Evolutionary conservation across 2,113 vertebrate species (phyloP), one percentile per base, ranked within the genome.

Genomic region (Trogon melanurus): DNA sequence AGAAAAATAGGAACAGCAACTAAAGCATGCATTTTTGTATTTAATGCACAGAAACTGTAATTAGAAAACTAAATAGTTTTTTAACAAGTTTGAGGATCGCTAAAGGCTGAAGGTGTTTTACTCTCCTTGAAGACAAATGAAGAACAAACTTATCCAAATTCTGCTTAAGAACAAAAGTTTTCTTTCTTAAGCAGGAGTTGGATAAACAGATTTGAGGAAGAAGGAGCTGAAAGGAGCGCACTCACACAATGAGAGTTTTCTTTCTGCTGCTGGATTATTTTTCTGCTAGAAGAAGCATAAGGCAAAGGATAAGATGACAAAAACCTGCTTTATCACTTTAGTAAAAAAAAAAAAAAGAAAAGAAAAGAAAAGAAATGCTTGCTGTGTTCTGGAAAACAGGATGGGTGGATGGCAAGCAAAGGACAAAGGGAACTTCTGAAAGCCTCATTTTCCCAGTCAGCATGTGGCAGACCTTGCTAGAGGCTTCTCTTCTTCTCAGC

Each of bases 401-500:
- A 12, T 50, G 22, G 11, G 10, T 67, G 32, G 44, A 34, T 74
- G 34, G 36, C 1, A 1, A 91, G 36, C 0, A 4, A 96, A 97
- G 95, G 95, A 85, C 91, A 94, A 83, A 92, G 47, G n/a, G 57
- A 82, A 95, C 73, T 95, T 87, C 75, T 86, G 67, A 79, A 95
- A 91, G 71, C 62, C 38, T 87, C 21, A 11, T 96, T 93, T 91
- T 88, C 41, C 38, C 57, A 85, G 83, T 96, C 95, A 96, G 96
- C 95, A 96, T 94, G 75, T 90, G 76, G 75, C 90, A 97, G 91
- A 94, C 88, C 74, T 96, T 90, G 67, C 69, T 44, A 17, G 67
- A 85, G 79, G 71, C 19, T 61, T 44, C 34, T 93, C 45, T 89
- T 76, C 79, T 75, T 93, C 94, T 97, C 95, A 88, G 22, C 34